A percentile compares a stretch with the other conserved stretches of the same genome.
phyloP scores from a whole-genome alignment of 1,140 invertebrate genomes.

The Drosophila truncata region DNA sequence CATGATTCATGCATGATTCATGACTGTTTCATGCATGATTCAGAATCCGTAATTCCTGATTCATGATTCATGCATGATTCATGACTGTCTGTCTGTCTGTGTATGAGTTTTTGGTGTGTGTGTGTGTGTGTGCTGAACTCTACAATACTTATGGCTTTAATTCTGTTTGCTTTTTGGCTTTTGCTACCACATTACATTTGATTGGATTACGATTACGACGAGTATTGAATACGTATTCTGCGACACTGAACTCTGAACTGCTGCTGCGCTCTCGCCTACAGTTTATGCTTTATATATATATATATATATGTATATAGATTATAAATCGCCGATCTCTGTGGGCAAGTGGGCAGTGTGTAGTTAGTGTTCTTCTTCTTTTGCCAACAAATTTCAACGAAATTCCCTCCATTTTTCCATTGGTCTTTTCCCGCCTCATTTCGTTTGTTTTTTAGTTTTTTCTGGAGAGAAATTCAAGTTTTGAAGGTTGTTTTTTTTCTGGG shows the following conservation, averaged over 20 bases:
- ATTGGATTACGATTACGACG: slow-evolving; percentile 48
- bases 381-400: slow-evolving; percentile 24
- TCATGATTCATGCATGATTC: neutral
- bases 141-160: slow-evolving; percentile 41
- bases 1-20: too few species aligned
- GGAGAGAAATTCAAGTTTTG: slow-evolving; percentile 6
- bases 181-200: slow-evolving; percentile 52
- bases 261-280: slow-evolving; percentile 30
- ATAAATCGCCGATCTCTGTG: slow-evolving; percentile 41
- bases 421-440: neutral
- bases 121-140: slow-evolving; percentile 44
- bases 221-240: slow-evolving; percentile 47
- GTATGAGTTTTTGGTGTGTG: slow-evolving; percentile 17
- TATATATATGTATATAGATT: slow-evolving; percentile 34
- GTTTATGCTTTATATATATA: slow-evolving; percentile 43
- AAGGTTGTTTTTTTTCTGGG: slow-evolving; percentile 2
- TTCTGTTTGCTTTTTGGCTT: slow-evolving; percentile 25
- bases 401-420: slow-evolving; percentile 6
- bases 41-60: slow-evolving; percentile 8
- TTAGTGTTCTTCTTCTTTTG: slow-evolving; percentile 8
- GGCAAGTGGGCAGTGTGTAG: slow-evolving; percentile 30
- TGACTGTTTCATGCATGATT: too few species aligned
- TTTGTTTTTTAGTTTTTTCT: too few species aligned
- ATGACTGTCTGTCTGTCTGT: slow-evolving; percentile 6
- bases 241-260: slow-evolving; percentile 22